These are phyloP conservation scores for Cybosia mesomella DNA, from an alignment of 2,888 invertebrate genomes.

Conservation along the genomic window DNA sequence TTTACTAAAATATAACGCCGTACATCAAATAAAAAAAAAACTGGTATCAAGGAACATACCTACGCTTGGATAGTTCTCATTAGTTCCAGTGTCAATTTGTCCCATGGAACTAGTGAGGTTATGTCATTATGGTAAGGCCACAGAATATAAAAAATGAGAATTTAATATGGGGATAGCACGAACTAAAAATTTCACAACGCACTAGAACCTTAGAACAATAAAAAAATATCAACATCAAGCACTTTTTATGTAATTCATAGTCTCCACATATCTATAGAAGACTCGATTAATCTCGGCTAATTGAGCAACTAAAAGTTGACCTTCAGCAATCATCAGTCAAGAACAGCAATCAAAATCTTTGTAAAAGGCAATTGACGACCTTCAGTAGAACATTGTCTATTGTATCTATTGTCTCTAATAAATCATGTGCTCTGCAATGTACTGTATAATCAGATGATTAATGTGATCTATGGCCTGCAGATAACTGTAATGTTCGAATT, in stretches of 20 bases:
- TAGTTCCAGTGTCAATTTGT: too few relatives aligned
- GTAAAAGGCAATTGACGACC: slow-evolving; percentile 34
- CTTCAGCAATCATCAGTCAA: slow-evolving; percentile 17
- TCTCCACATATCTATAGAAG: background rate
- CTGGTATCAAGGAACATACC: too few relatives aligned
- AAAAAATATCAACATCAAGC: background rate
- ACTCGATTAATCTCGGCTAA: background rate
- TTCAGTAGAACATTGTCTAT: slow-evolving; percentile 40
- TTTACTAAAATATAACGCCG: too few relatives aligned
- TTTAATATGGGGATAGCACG: too few relatives aligned
- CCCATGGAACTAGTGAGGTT: too few relatives aligned
- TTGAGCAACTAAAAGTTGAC: slow-evolving; percentile 11
- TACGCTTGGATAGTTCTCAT: background rate
- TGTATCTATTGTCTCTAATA: slow-evolving; percentile 51
- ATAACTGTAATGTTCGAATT: slow-evolving; percentile 38
- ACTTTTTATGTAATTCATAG: background rate
- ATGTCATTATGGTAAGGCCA: too few relatives aligned
- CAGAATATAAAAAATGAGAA: too few relatives aligned
- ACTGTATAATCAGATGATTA: slow-evolving; percentile 48
- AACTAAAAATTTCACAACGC: too few relatives aligned
- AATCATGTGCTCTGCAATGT: slow-evolving; percentile 45
- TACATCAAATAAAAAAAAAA: too few relatives aligned
- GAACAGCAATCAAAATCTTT: slow-evolving; percentile 26
- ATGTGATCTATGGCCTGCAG: slow-evolving; percentile 53
- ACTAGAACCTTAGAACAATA: background rate